Percentiles rank a stretch among this genome's conserved stretches.
Evolutionary conservation across 1,140 invertebrate species (phyloP).

Genomic region (Pogonomyrmex barbatus): DNA sequence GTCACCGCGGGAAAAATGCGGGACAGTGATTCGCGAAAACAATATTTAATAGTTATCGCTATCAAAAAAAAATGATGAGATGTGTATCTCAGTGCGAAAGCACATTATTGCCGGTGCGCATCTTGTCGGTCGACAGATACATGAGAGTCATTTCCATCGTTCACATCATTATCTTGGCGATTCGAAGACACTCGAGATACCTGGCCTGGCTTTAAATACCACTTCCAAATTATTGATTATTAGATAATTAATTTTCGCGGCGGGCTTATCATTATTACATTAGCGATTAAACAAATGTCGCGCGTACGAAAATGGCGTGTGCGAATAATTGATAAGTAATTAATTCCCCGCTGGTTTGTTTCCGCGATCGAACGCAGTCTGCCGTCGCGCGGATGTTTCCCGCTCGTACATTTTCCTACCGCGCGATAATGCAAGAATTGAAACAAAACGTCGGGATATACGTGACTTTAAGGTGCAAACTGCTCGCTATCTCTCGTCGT

Average conservation of each 20-base stretch:
- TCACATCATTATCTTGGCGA: neutral
- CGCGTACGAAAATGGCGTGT: no score
- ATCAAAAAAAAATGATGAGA: neutral
- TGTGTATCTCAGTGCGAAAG: neutral
- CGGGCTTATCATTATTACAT: neutral
- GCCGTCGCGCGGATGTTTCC: neutral
- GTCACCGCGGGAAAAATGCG: neutral
- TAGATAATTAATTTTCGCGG: neutral
- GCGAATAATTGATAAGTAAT: neutral
- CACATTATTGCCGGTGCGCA: neutral
- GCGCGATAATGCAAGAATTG: constrained; percentile 43
- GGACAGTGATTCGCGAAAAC: neutral
- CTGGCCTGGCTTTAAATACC: neutral
- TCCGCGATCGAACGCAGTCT: neutral
- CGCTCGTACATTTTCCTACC: neutral
- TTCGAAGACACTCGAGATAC: neutral
- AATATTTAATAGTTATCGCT: neutral
- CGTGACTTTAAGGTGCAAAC: constrained; percentile 67
- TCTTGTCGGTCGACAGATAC: neutral
- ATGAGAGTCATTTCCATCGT: neutral
- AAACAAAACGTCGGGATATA: constrained; percentile 42
- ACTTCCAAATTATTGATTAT: neutral
- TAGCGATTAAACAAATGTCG: neutral
- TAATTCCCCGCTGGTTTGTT: neutral
- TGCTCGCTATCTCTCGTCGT: constrained; percentile 63